Evolutionary conservation across 2,113 vertebrate genomes (phyloP).

Genomic region (Puma concolor): DNA sequence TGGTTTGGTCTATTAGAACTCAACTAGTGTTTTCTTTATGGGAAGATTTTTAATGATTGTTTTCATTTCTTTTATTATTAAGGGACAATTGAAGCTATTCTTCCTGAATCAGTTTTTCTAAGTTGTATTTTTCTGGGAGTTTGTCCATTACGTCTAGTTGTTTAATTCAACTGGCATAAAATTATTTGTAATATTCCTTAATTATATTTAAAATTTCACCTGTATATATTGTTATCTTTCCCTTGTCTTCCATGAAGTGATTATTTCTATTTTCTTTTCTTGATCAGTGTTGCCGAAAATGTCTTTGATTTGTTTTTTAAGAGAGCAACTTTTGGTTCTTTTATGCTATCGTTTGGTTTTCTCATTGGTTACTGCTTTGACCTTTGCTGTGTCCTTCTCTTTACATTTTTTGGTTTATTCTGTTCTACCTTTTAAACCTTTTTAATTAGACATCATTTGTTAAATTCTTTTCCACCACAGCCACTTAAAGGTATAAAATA

Average conservation of each 20-base stretch:
- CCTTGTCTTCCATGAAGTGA: background rate
- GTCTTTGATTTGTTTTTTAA: background rate
- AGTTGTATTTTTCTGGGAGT: background rate
- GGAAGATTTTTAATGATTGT: background rate
- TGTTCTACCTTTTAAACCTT: background rate
- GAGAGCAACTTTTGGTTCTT: background rate
- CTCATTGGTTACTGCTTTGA: background rate
- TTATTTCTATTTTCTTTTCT: background rate
- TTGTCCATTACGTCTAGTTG: background rate
- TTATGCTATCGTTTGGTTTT: background rate
- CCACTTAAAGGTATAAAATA: background rate
- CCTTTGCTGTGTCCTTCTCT: background rate
- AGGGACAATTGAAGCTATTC: background rate
- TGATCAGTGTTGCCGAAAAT: background rate
- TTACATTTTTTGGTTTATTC: background rate
- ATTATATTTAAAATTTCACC: background rate
- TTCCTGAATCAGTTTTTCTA: background rate
- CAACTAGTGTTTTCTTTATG: background rate
- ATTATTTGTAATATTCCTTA: background rate
- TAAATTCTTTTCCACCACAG: background rate
- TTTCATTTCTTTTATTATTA: conserved; percentile 22
- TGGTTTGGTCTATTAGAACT: background rate
- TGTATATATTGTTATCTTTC: background rate
- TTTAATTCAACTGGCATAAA: background rate
- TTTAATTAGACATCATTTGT: background rate